phyloP scores from a whole-genome alignment of 2,888 invertebrate genomes.

The Sarcophaga caerulescens region DNA sequence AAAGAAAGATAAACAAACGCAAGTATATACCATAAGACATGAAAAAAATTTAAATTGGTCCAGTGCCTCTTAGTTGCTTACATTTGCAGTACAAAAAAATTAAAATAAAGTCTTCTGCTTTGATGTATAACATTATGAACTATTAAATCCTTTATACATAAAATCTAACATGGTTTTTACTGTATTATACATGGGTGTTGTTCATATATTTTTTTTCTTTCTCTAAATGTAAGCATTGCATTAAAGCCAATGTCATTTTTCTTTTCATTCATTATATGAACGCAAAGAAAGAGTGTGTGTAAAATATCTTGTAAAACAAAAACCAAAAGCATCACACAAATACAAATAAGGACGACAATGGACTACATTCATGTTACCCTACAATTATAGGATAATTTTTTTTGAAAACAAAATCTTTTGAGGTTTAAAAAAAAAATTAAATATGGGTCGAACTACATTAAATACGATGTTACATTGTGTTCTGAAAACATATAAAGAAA shows the following conservation, averaged over 20 bases:
- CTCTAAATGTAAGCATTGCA: too few species aligned
- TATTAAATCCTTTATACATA: too few species aligned
- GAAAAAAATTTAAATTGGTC: too few species aligned
- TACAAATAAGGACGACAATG: neutral
- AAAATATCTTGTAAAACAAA: too few species aligned
- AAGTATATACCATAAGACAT: too few species aligned
- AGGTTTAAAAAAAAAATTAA: neutral
- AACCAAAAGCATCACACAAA: neutral
- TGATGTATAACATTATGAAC: neutral
- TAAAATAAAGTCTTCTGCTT: neutral
- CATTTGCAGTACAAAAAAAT: neutral
- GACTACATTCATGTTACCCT: neutral
- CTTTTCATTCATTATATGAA: slow-evolving; percentile 39
- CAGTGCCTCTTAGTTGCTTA: neutral
- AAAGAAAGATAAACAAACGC: too few species aligned
- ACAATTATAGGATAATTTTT: neutral
- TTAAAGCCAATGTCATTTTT: slow-evolving; percentile 59
- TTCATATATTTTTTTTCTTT: too few species aligned
- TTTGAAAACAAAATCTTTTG: too few species aligned
- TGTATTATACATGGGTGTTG: neutral
- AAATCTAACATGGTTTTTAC: too few species aligned
- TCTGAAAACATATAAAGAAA: too few species aligned
- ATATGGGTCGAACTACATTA: neutral
- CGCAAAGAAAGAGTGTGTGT: neutral
- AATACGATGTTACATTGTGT: neutral